Conservation (phyloP, 2,797 vertebrate species). For the Psittacula derbiana region DNA sequence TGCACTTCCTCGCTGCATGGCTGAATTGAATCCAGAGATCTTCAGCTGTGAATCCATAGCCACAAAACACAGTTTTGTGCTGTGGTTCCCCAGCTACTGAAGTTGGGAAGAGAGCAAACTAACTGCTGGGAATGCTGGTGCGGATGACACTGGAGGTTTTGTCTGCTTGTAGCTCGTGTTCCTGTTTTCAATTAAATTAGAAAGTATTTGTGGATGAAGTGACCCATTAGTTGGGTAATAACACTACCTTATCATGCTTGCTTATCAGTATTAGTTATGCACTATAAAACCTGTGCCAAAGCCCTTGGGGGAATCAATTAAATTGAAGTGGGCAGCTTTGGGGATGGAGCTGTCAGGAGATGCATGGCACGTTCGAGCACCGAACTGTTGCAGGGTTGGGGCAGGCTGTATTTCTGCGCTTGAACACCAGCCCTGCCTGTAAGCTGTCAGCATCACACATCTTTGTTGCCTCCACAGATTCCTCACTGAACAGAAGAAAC, state of each 20-base stretch:
- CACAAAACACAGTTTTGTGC: not conserved
- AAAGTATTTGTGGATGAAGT: constrained; percentile 58
- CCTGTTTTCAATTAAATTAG: constrained; percentile 65
- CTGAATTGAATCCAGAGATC: constrained; percentile 61
- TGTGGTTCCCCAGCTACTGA: constrained; percentile 5
- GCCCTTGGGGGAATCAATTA: constrained; percentile 55
- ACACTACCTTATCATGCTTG: constrained; percentile 59
- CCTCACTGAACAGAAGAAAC: constrained; percentile 15
- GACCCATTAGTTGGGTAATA: constrained; percentile 64
- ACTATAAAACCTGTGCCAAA: constrained; percentile 61
- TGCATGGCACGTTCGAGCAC: not conserved
- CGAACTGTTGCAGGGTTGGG: not conserved
- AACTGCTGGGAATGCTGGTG: not conserved
- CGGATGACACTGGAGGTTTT: not conserved
- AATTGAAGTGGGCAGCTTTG: not conserved
- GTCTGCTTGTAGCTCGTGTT: not conserved
- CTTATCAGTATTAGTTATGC: constrained; percentile 74
- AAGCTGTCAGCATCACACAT: constrained; percentile 7
- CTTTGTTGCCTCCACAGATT: not conserved
- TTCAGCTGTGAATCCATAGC: not conserved
- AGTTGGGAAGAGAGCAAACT: constrained; percentile 2
- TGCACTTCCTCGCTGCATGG: not conserved
- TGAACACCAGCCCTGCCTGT: not conserved
- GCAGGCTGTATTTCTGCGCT: not conserved
- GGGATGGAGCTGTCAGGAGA: not conserved